A percentile compares a stretch with the other conserved stretches of the same genome.
phyloP scores from a whole-genome alignment of 2,113 vertebrate genomes.

The Calyptomena viridis region DNA sequence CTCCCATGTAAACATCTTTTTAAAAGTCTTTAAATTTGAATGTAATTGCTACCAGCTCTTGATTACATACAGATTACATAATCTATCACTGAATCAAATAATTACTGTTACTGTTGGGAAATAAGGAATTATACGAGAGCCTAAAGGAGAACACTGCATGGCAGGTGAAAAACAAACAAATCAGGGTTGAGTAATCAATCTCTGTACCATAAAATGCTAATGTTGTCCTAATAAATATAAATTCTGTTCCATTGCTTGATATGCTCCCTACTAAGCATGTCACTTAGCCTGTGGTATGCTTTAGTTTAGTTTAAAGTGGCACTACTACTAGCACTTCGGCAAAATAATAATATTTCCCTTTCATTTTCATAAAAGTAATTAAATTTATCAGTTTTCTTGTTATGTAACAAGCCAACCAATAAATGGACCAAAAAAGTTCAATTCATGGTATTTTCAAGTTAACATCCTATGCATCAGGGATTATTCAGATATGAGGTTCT shows the following conservation, averaged over 20 bases:
- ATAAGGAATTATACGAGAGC: conserved; percentile 22
- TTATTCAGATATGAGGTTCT: conserved; percentile 23
- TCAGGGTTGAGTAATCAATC: conserved; percentile 37
- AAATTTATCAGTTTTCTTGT: conserved; percentile 48
- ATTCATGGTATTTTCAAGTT: conserved; percentile 18
- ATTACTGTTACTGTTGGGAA: conserved; percentile 33
- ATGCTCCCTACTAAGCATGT: background rate
- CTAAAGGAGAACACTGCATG: background rate
- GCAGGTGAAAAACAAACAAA: conserved; percentile 47
- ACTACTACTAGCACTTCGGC: background rate
- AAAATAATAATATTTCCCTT: conserved; percentile 33
- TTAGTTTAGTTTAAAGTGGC: conserved; percentile 41
- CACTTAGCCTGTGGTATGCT: background rate
- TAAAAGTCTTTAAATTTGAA: conserved; percentile 10
- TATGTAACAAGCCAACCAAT: conserved; percentile 47
- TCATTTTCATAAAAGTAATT: conserved; percentile 70
- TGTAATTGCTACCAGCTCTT: conserved; percentile 28
- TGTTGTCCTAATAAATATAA: conserved; percentile 42
- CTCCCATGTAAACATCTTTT: conserved; percentile 16
- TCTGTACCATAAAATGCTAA: conserved; percentile 35
- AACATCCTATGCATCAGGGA: background rate
- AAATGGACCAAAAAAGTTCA: conserved; percentile 27
- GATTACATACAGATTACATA: conserved; percentile 25
- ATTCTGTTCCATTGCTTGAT: conserved; percentile 4
- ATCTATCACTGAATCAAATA: conserved; percentile 51